Conservation (phyloP, 2,113 vertebrate genomes). For the Lampris incognitus region DNA sequence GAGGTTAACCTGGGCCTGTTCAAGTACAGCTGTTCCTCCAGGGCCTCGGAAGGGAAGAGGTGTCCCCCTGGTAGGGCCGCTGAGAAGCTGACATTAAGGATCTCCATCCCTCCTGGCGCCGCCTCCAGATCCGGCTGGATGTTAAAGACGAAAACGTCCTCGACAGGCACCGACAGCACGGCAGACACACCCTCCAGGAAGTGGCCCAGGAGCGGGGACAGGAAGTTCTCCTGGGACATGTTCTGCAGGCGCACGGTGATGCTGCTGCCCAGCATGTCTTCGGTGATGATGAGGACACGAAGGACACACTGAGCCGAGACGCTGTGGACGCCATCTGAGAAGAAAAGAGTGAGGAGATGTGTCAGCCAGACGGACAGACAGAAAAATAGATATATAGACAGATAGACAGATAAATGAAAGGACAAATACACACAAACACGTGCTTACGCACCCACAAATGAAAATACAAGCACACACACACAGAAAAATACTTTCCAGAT, state of each 20-base stretch:
- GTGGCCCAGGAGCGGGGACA: conserved; percentile 90
- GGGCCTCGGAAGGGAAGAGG: conserved; percentile 94
- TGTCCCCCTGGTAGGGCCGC: conserved; percentile 88
- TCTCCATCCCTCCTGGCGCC: conserved; percentile 75
- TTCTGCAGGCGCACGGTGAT: conserved; percentile 97
- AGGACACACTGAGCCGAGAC: conserved; percentile 94
- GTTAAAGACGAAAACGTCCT: conserved; percentile 98
- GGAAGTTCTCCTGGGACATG: conserved; percentile 98
- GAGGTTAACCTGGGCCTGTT: conserved; percentile 91
- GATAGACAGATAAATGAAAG: not conserved
- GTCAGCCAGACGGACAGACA: not conserved
- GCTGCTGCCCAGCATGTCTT: conserved; percentile 97
- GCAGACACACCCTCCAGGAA: conserved; percentile 96
- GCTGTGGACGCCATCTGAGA: conserved; percentile 92
- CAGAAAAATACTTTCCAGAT: not conserved
- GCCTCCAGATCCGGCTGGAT: conserved; percentile 96
- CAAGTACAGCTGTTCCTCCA: conserved; percentile 98
- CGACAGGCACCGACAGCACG: conserved; percentile 89
- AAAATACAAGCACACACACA: not conserved
- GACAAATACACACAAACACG: not conserved
- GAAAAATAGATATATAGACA: not conserved
- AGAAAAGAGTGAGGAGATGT: conserved; percentile 5
- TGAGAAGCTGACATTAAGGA: conserved; percentile 96
- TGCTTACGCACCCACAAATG: not conserved
- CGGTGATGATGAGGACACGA: conserved; percentile 95